A percentile compares a stretch with the other conserved stretches of the same genome.
phyloP scores from a whole-genome alignment of 2,797 vertebrate species.

The Eulemur rubriventer region DNA sequence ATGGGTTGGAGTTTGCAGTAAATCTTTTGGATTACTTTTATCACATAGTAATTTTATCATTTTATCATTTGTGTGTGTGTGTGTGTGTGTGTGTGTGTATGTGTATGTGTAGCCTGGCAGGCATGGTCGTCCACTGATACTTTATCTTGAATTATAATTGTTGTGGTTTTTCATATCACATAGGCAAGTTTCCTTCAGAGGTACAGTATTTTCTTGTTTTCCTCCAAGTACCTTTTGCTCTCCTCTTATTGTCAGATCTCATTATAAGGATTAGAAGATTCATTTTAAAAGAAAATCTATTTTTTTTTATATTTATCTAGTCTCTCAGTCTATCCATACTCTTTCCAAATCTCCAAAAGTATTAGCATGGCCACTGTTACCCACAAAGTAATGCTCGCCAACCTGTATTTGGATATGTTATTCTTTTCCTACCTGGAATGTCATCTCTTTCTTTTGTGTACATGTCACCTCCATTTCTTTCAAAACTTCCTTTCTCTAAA shows the following conservation, averaged over 20 bases:
- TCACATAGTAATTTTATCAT: background rate
- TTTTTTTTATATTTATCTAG: conserved; percentile 9
- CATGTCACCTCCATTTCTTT: conserved; percentile 31
- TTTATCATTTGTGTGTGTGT: background rate
- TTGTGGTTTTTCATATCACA: background rate
- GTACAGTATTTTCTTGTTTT: conserved; percentile 24
- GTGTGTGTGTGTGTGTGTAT: background rate
- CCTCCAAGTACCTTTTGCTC: background rate
- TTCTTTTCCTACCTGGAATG: background rate
- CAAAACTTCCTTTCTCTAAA: background rate
- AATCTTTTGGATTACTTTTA: conserved; percentile 10
- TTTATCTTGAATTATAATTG: conserved; percentile 1
- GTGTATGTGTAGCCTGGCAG: background rate
- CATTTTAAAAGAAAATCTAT: background rate
- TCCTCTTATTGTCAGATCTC: background rate
- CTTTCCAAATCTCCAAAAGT: background rate
- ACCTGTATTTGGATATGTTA: background rate
- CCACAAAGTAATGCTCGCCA: background rate
- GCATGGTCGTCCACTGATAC: background rate
- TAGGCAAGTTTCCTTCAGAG: background rate
- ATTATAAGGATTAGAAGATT: background rate
- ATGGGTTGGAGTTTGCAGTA: background rate
- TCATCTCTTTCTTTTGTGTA: background rate
- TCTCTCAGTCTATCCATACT: background rate
- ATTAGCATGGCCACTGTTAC: background rate